Base-by-base conservation (phyloP, 2,888 invertebrate species). In the Cephonodes hylas region DNA sequence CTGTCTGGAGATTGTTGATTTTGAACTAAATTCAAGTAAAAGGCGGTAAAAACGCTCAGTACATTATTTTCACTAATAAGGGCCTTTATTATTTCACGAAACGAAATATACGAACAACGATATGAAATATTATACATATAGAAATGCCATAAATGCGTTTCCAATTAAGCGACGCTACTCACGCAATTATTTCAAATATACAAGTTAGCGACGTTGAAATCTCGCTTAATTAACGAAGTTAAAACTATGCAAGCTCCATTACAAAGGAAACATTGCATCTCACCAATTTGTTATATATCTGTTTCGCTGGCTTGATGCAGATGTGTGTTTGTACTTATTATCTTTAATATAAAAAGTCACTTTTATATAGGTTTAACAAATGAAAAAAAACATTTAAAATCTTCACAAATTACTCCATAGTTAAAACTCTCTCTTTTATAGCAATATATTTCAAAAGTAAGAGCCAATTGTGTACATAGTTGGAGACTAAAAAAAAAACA, bases 131-230 rank as follows among this genome's bases (percentile, higher is more conserved):
- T 13, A 23, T 46, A 23, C 13, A 44, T 23, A 20, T 46, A n/a
- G 22, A 15, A 38, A 38, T n/a, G 3, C 13, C 18, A 27, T 8
- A 2, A 53, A 53, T 8, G 10, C 48, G 27, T 27, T 53, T 27
- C 48, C 27, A 53, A 53, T 53, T 58, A 42, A 44, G 18, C 23
- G 22, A 15, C 6, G 6, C 42, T 42, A 25, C 42, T 58, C 58
- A 42, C 42, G 42, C 23, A 48, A 53, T 38, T 42, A 34, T 42
- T 53, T 25, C 56, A 34, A 25, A 20, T 56, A 61, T 60, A 7
- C 46, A 27, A 27, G 48, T 0, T 18, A 23, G 27, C 27, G 27
- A n/a, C 15, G 15, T 23, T 58, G 10, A 22, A 58, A 42, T 58
- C 22, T 42, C 42, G 23, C 15, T 57, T 31, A 57, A 42, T 58